Conservation (phyloP, 2,113 vertebrate genomes). For the Thymallus thymallus region DNA sequence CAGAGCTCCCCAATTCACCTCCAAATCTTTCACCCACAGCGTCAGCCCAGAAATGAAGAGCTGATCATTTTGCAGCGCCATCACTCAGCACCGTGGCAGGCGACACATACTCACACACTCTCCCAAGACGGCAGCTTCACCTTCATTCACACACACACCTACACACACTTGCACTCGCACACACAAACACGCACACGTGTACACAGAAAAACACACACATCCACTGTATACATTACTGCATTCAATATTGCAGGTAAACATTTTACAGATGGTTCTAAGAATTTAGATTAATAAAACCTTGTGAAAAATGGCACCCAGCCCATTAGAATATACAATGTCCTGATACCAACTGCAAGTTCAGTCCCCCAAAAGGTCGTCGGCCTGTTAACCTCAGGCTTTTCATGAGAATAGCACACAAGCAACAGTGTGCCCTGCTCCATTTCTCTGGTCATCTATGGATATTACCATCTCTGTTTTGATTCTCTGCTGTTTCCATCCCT, state of each 20-base stretch:
- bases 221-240: neutral
- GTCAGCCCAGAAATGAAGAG: constrained; percentile 49
- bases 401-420: too few species aligned
- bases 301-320: too few species aligned
- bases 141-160: neutral
- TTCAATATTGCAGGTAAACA: neutral
- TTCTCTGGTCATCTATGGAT: too few species aligned
- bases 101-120: neutral
- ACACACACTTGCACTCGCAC: neutral
- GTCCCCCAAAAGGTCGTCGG: neutral
- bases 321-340: neutral
- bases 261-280: constrained; percentile 7
- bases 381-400: too few species aligned
- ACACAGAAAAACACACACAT: neutral
- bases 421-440: too few species aligned
- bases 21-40: constrained; percentile 53
- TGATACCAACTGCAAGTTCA: too few species aligned
- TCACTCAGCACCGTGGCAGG: constrained; percentile 25
- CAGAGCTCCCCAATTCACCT: constrained; percentile 44
- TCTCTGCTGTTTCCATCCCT: constrained; percentile 14
- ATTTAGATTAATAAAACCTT: too few species aligned
- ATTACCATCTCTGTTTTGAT: constrained; percentile 27
- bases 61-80: constrained; percentile 45
- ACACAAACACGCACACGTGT: too few species aligned
- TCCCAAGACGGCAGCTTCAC: constrained; percentile 20